phyloP scores from a whole-genome alignment of 2,113 vertebrate genomes.

The Phrynosoma platyrhinos region DNA sequence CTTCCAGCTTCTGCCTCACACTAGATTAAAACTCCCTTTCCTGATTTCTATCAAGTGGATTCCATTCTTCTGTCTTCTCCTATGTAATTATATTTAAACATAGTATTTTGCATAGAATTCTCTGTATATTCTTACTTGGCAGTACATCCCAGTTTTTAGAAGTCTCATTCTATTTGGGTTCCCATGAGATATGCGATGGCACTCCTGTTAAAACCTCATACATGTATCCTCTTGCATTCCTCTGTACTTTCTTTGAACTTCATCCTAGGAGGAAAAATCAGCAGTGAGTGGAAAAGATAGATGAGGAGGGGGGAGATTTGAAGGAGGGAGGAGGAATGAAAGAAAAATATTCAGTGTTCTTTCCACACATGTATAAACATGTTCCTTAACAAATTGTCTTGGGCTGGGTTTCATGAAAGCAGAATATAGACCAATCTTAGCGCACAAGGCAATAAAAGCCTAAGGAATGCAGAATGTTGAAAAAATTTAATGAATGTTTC shows the following conservation, averaged over 20 bases:
- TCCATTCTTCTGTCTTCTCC: slow-evolving; percentile 26
- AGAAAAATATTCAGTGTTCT: neutral
- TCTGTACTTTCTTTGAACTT: slow-evolving; percentile 50
- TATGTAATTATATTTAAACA: slow-evolving; percentile 35
- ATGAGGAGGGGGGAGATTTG: neutral
- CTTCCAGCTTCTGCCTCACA: slow-evolving; percentile 2
- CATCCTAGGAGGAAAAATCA: slow-evolving; percentile 9
- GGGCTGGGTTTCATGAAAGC: slow-evolving; percentile 40
- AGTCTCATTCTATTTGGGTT: neutral
- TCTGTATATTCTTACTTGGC: slow-evolving; percentile 15
- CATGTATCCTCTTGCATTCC: neutral
- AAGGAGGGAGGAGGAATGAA: neutral
- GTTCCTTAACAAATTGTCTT: slow-evolving; percentile 27
- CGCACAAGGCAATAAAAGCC: neutral
- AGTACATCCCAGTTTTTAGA: slow-evolving; percentile 1
- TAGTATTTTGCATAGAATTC: slow-evolving; percentile 39
- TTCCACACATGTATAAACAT: neutral
- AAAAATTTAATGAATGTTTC: slow-evolving; percentile 1
- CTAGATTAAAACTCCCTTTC: slow-evolving; percentile 15
- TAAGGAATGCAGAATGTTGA: slow-evolving; percentile 10
- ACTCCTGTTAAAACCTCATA: neutral
- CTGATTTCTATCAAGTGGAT: slow-evolving; percentile 3
- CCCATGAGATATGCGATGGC: neutral
- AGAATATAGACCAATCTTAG: neutral
- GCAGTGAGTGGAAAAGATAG: neutral